Percentiles rank a stretch among this genome's conserved stretches.
These are phyloP conservation scores for Tipula vernalis DNA, from an alignment of 2,888 invertebrate species.

Conservation along the genomic window DNA sequence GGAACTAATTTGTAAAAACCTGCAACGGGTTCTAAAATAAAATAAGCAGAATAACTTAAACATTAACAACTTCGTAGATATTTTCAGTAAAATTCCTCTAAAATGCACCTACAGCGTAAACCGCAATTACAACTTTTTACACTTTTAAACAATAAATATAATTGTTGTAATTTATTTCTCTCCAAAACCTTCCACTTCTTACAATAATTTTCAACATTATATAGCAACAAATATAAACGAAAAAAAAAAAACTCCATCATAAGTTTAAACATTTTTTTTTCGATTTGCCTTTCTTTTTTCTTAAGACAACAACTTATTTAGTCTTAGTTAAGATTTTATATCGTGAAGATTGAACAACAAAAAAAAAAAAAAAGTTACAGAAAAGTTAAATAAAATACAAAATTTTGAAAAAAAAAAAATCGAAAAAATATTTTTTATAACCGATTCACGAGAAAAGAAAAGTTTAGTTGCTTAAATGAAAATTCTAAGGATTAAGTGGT, in stretches of 20 bases:
- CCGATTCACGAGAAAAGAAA: background rate
- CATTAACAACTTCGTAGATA: background rate
- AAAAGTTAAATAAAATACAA: background rate
- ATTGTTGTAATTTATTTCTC: background rate
- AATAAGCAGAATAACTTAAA: too few species aligned
- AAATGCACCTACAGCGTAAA: background rate
- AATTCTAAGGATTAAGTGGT: background rate
- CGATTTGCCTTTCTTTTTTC: background rate
- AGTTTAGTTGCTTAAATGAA: background rate
- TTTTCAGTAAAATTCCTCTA: background rate
- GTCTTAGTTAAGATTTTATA: background rate
- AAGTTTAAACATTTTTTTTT: background rate
- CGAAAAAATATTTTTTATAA: background rate
- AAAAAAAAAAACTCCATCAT: background rate
- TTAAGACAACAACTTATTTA: background rate
- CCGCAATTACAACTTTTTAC: background rate
- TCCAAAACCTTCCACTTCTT: background rate
- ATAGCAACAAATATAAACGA: background rate
- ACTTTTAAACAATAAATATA: background rate
- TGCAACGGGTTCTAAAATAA: too few species aligned
- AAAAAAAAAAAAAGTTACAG: background rate
- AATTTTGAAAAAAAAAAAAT: background rate
- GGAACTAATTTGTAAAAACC: too few species aligned
- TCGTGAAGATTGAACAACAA: background rate
- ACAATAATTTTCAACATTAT: background rate